Conservation (phyloP, 2,113 vertebrate species). For the Oncorhynchus mykiss region DNA sequence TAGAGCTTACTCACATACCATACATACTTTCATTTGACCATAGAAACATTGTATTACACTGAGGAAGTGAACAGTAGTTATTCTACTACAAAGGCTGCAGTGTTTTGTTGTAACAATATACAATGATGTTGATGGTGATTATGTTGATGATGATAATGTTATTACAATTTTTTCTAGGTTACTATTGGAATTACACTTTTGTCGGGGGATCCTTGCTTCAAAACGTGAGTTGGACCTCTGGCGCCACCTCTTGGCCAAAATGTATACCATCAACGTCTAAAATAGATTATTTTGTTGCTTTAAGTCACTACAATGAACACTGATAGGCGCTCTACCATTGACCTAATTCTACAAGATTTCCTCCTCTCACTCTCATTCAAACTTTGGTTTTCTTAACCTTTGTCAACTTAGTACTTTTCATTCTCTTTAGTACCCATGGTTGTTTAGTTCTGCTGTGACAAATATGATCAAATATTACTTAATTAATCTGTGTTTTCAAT, state of each 20-base stretch:
- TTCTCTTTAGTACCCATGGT: too few species aligned
- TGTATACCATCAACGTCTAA: background rate
- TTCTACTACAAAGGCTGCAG: background rate
- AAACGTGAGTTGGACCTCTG: constrained; percentile 83
- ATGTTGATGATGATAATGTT: background rate
- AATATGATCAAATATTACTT: too few species aligned
- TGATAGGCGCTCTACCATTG: too few species aligned
- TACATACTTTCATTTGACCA: background rate
- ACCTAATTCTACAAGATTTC: too few species aligned
- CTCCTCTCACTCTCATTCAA: too few species aligned
- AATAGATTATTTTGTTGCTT: too few species aligned
- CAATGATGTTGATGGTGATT: background rate
- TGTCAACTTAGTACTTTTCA: too few species aligned
- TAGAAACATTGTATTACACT: background rate
- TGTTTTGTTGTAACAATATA: background rate
- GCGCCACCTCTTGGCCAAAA: background rate
- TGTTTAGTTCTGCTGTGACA: too few species aligned
- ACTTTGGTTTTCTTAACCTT: too few species aligned
- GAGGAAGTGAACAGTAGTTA: background rate
- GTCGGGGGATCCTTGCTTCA: constrained; percentile 97
- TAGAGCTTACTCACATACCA: background rate
- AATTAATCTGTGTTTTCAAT: background rate
- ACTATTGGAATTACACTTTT: constrained; percentile 95
- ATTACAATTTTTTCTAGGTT: constrained; percentile 72
- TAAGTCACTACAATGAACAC: too few species aligned